Evolutionary conservation across 64 coral and sea anemone genomes (phyloP).

Genomic region (Porites australiensis): DNA sequence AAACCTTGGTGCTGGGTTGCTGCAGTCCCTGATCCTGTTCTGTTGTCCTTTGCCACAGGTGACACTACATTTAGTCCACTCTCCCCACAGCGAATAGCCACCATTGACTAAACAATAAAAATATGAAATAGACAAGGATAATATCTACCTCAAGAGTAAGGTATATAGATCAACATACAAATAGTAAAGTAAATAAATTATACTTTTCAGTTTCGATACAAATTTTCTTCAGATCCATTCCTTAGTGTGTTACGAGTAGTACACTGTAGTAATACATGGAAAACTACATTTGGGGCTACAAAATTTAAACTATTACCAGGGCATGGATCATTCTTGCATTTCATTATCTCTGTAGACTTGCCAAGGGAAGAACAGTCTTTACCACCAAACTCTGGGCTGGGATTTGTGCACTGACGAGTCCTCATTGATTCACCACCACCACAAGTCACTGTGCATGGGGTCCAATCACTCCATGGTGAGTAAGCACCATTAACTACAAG

Average conservation of each 20-base stretch:
- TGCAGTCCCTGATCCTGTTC: conserved; percentile 72
- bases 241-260: too few relatives aligned
- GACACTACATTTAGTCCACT: conserved; percentile 71
- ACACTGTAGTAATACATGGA: too few relatives aligned
- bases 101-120: conserved; percentile 63
- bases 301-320: conserved; percentile 54
- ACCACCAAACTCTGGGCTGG: conserved; percentile 76
- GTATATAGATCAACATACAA: too few relatives aligned
- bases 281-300: too few relatives aligned
- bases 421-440: conserved; percentile 86
- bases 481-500: conserved; percentile 84
- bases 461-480: conserved; percentile 89
- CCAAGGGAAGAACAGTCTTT: conserved; percentile 87
- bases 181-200: too few relatives aligned
- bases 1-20: conserved; percentile 63
- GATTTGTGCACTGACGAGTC: conserved; percentile 72
- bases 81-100: conserved; percentile 79
- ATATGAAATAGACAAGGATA: too few relatives aligned
- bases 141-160: too few relatives aligned
- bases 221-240: too few relatives aligned
- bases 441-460: conserved; percentile 79
- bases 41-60: conserved; percentile 74
- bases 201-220: too few relatives aligned
- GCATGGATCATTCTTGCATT: conserved; percentile 76
- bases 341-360: conserved; percentile 60